Conservation (phyloP, 2,113 vertebrate species). For the Symphodus melops region DNA sequence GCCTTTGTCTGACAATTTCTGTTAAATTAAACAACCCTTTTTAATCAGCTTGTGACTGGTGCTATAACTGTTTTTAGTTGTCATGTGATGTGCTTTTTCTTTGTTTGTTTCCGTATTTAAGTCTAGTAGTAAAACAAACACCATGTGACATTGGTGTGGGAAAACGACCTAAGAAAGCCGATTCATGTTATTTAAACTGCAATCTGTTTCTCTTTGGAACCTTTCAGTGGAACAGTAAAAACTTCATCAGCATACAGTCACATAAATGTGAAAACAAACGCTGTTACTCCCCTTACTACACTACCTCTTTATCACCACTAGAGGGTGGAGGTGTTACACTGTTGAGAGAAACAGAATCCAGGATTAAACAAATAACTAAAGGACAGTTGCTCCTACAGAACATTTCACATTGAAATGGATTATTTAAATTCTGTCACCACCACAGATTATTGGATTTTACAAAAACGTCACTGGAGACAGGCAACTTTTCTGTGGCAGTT, state of each 20-base stretch:
- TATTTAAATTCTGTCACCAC: background rate
- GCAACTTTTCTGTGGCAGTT: background rate
- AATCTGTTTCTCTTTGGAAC: background rate
- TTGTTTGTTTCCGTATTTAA: background rate
- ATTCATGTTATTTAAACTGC: background rate
- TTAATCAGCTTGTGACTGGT: conserved; percentile 46
- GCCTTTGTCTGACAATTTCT: conserved; percentile 75
- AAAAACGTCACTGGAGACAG: background rate
- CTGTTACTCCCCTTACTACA: background rate
- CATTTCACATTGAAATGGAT: background rate
- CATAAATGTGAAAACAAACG: background rate
- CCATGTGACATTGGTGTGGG: background rate
- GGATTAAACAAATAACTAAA: background rate
- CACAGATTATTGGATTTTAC: background rate
- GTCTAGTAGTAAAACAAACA: background rate
- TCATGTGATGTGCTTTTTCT: background rate
- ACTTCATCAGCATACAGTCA: background rate
- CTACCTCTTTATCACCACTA: conserved; percentile 38
- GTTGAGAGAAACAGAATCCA: background rate
- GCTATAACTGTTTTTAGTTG: background rate
- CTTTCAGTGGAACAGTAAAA: background rate
- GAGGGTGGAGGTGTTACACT: conserved; percentile 52
- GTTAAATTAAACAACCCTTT: conserved; percentile 79
- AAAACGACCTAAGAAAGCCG: background rate
- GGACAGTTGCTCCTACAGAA: too few species aligned